Percentiles rank a stretch among this genome's conserved stretches.
phyloP scores from a whole-genome alignment of 2,888 invertebrate species.

The Sesia bembeciformis region DNA sequence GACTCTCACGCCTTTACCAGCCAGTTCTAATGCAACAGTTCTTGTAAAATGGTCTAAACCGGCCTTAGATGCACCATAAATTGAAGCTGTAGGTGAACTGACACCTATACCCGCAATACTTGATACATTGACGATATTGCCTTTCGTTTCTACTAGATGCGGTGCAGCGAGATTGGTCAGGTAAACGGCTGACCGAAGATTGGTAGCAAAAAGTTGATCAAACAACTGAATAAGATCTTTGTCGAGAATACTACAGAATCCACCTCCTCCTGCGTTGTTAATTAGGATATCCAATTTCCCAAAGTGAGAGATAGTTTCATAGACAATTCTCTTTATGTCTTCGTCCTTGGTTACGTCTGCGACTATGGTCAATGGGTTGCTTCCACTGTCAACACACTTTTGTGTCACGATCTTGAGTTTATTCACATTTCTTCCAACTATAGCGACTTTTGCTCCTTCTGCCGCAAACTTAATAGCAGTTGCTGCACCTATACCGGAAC shows the following conservation, averaged over 20 bases:
- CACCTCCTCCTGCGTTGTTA: slow-evolving; percentile 13
- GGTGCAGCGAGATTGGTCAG: slow-evolving; percentile 19
- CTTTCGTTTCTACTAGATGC: slow-evolving; percentile 25
- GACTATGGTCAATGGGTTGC: slow-evolving; percentile 8
- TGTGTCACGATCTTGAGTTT: slow-evolving; percentile 73
- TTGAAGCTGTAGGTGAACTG: not conserved
- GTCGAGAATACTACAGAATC: slow-evolving; percentile 3
- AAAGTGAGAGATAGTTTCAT: slow-evolving; percentile 9
- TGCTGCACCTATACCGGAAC: slow-evolving; percentile 79
- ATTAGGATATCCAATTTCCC: slow-evolving; percentile 11
- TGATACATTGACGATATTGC: slow-evolving; percentile 32
- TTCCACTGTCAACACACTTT: slow-evolving; percentile 9
- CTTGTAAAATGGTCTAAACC: slow-evolving; percentile 23
- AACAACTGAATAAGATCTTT: slow-evolving; percentile 6
- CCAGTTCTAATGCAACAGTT: slow-evolving; percentile 21
- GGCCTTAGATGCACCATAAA: slow-evolving; percentile 22
- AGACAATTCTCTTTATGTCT: slow-evolving; percentile 8
- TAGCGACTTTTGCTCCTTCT: slow-evolving; percentile 71
- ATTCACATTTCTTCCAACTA: slow-evolving; percentile 76
- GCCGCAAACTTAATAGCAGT: slow-evolving; percentile 74
- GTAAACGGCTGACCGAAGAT: slow-evolving; percentile 7
- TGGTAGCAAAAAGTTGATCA: slow-evolving; percentile 10
- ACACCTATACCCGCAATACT: slow-evolving; percentile 13
- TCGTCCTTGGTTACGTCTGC: slow-evolving; percentile 11
- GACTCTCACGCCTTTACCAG: slow-evolving; percentile 21